Evolutionary conservation across 2,113 vertebrate species (phyloP).

Genomic region (Boleophthalmus pectinirostris): DNA sequence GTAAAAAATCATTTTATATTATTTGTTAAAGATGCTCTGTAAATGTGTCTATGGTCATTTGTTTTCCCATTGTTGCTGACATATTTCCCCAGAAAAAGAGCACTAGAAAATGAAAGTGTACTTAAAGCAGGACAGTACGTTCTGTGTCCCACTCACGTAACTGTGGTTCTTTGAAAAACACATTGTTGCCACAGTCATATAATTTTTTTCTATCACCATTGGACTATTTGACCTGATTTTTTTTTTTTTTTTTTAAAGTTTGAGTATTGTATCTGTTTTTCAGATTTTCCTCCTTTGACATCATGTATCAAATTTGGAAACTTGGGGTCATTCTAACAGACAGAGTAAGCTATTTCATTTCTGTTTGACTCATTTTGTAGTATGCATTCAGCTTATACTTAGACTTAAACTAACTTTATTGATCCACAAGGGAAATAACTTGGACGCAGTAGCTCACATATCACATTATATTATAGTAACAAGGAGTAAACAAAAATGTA

Average conservation of each 20-base stretch:
- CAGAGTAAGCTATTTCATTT: slow-evolving; percentile 80
- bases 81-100: slow-evolving; percentile 11
- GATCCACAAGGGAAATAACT: too few species aligned
- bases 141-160: slow-evolving; percentile 25
- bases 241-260: background rate
- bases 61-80: slow-evolving; percentile 1
- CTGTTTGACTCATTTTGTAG: slow-evolving; percentile 6
- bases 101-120: slow-evolving; percentile 38
- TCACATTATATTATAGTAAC: too few species aligned
- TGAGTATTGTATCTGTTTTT: slow-evolving; percentile 17
- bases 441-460: too few species aligned
- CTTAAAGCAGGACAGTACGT: slow-evolving; percentile 54
- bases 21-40: background rate
- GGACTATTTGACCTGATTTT: slow-evolving; percentile 33
- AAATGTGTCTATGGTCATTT: background rate
- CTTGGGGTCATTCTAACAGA: slow-evolving; percentile 95
- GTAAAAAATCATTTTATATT: too few species aligned
- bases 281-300: slow-evolving; percentile 87
- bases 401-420: too few species aligned
- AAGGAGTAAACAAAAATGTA: too few species aligned
- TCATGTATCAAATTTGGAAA: slow-evolving; percentile 97
- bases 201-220: slow-evolving; percentile 23
- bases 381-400: background rate
- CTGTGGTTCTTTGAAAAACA: slow-evolving; percentile 21
- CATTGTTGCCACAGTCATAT: slow-evolving; percentile 22